Conservation (phyloP, 2,888 invertebrate species). For the Drosophila imparisetae region DNA sequence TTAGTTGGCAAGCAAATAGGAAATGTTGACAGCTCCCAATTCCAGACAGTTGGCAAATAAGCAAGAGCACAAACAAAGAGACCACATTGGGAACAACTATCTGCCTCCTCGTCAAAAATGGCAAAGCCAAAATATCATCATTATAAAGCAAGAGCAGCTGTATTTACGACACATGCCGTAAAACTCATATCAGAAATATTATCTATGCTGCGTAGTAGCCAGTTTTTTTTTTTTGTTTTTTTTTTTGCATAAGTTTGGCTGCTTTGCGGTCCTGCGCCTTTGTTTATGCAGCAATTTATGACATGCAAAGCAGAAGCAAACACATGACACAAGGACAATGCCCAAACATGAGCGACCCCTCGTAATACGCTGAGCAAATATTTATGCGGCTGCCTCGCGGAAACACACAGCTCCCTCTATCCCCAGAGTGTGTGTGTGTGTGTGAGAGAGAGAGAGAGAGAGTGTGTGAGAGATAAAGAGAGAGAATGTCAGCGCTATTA, state of each 20-base stretch:
- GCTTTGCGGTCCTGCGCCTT: slow-evolving; percentile 54
- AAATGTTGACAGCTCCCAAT: slow-evolving; percentile 26
- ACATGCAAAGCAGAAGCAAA: slow-evolving; percentile 72
- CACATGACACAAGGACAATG: slow-evolving; percentile 62
- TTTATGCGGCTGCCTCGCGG: slow-evolving; percentile 58
- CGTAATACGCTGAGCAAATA: slow-evolving; percentile 68
- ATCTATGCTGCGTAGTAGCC: slow-evolving; percentile 40
- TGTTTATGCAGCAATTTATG: slow-evolving; percentile 76
- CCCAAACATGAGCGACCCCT: slow-evolving; percentile 50
- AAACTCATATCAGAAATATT: slow-evolving; percentile 44
- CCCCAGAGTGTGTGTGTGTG: too few species aligned
- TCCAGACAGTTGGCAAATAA: slow-evolving; percentile 68
- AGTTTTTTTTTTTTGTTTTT: slow-evolving; percentile 2
- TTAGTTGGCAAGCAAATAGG: slow-evolving; percentile 54
- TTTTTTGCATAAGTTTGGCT: slow-evolving; percentile 4
- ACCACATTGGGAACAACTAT: slow-evolving; percentile 43
- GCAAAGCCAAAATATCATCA: slow-evolving; percentile 56
- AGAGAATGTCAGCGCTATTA: slow-evolving; percentile 46
- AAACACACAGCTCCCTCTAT: slow-evolving; percentile 16
- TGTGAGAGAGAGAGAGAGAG: not conserved
- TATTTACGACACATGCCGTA: slow-evolving; percentile 66
- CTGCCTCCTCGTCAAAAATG: slow-evolving; percentile 38
- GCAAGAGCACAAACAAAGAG: slow-evolving; percentile 13
- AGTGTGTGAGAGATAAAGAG: not conserved
- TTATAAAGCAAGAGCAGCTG: slow-evolving; percentile 45